Base-by-base conservation (phyloP, 2,113 vertebrate genomes). In the Melanerpes aurifrons region DNA sequence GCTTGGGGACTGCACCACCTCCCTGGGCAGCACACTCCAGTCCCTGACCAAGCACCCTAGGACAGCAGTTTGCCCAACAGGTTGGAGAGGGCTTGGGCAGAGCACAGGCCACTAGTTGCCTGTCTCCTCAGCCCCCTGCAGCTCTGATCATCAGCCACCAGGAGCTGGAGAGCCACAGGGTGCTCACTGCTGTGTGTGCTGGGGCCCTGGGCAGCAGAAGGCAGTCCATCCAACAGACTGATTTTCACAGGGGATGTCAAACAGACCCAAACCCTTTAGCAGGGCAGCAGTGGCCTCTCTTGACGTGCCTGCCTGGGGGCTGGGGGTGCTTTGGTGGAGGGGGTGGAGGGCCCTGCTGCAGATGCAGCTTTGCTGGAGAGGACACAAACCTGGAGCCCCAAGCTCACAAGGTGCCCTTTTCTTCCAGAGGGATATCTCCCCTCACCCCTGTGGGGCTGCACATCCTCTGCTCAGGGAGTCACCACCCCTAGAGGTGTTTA, bases 141-240 rank as follows among this genome's bases (percentile, higher is more conserved):
- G 58, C 62, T 82, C 72, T 5, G 6, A 15, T 54, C 4, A 7
- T 28, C 7, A 4, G 26, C 12, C 9, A 3, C 35, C 0, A 0
- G 16, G 58, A 79, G 6, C 43, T 67, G 61, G n/a, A 40, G 29
- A 48, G 62, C 29, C 37, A 32, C 1, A 0, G 9, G 12, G 19
- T 69, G 37, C 53, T 22, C 1, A 2, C 6, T 2, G 3, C 7
- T 18, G 15, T 14, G 9, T 26, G 56, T 89, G 16, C 48, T 61
- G 43, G 17, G 31, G 45, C 28, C 31, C 43, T 72, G 72, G 40
- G 47, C n/a, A 47, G 67, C 67, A 71, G 11, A 75, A 66, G 50
- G 20, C 56, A 86, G 16, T 40, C 45, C 32, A 70, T 14, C 40
- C 45, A 85, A 48, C 17, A 26, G 58, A 63, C 3, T 54, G 61